Base-by-base conservation (phyloP, 2,797 vertebrate genomes). In the Tauraco hartlaubi region DNA sequence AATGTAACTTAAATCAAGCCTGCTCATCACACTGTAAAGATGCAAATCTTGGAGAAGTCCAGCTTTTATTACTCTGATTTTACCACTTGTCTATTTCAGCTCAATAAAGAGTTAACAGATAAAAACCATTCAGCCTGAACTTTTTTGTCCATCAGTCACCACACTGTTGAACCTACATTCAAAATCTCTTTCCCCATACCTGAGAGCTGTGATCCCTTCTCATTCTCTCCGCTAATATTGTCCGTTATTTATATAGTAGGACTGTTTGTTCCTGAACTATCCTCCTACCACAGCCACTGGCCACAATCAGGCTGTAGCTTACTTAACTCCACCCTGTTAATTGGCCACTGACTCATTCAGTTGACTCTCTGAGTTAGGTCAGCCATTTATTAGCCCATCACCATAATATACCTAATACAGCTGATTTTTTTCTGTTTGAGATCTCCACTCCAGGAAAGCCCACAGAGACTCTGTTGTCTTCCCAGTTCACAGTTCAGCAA, bases 241-340 rank as follows among this genome's bases (percentile, higher is more conserved):
- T 2, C 12, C 13, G 0, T 73, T 33, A 23, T 1, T 28, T 41
- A 20, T 3, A 5, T 0, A n/a, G 4, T 23, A 66, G 29, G 21
- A 55, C 15, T 12, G 12, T 41, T 73, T 23, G 3, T 10, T 8
- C 11, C 19, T 71, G 14, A 43, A 11, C 5, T 43, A 33, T 23
- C 14, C 35, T 54, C 35, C 15, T 41, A 19, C 25, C 31, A 8
- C 22, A 12, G 9, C n/a, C 26, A 26, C 15, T 21, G 31, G 8
- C 15, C 67, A 23, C 28, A 9, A 9, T 14, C n/a, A 52, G 18
- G 14, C 26, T 61, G 11, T 9, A 55, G 13, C 8, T 56, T 81
- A 46, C 20, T 63, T 63, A 76, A 75, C 33, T 35, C 48, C 71
- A 51, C 35, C 5, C 12, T 7, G 3, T 52, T 64, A 71, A 71